Evolutionary conservation across 2,113 vertebrate genomes (phyloP).

Genomic region (Limanda limanda): DNA sequence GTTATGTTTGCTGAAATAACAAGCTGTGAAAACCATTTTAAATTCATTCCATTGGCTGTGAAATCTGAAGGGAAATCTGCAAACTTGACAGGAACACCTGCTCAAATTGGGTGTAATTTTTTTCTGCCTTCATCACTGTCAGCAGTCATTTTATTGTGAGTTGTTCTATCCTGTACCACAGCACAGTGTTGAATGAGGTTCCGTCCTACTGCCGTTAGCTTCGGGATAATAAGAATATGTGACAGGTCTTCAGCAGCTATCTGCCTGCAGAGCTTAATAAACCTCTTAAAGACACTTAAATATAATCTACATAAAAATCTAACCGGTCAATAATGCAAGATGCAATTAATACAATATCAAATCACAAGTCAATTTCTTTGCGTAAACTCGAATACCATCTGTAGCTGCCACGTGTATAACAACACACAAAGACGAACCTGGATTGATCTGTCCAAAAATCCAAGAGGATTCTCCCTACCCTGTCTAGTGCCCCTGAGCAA

Average conservation of each 20-base stretch:
- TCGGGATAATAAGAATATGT: neutral
- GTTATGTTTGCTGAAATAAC: neutral
- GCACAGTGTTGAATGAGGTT: slow-evolving; percentile 6
- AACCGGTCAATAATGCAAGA: no score
- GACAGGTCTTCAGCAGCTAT: neutral
- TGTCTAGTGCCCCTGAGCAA: no score
- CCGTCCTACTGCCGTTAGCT: neutral
- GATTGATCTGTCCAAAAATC: no score
- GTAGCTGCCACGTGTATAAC: no score
- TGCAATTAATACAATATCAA: no score
- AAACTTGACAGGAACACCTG: slow-evolving; percentile 26
- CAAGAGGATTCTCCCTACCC: no score
- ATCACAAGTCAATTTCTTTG: no score
- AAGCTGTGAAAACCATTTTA: slow-evolving; percentile 37
- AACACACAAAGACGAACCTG: no score
- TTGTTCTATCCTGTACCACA: neutral
- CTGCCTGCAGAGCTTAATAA: no score
- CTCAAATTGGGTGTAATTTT: neutral
- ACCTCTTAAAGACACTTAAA: no score
- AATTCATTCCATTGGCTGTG: slow-evolving; percentile 17
- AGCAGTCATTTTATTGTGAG: slow-evolving; percentile 1
- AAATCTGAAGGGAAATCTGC: slow-evolving; percentile 25
- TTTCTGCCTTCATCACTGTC: neutral
- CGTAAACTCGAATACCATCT: no score
- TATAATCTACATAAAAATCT: no score